These are phyloP conservation scores for Polyommatus icarus DNA, from an alignment of 2,888 invertebrate species.

Conservation along the genomic window DNA sequence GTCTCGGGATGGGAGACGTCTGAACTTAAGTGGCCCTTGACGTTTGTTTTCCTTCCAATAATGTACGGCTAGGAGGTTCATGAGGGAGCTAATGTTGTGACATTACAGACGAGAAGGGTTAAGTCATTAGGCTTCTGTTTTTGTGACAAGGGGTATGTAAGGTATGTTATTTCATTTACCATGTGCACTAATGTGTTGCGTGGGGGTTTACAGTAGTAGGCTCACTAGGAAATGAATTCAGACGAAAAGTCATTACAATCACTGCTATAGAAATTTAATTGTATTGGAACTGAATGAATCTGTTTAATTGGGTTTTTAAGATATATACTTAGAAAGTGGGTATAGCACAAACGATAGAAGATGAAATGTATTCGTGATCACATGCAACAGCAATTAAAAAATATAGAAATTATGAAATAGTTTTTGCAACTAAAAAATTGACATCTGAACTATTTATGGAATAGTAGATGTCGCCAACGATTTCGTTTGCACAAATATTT, in stretches of 20 bases:
- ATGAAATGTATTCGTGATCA: constrained; percentile 13
- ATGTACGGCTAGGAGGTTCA: constrained; percentile 45
- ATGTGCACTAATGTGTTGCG: background rate
- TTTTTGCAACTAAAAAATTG: background rate
- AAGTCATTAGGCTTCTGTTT: constrained; percentile 12
- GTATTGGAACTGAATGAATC: no score
- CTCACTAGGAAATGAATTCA: no score
- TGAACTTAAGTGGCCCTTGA: constrained; percentile 57
- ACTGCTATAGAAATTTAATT: background rate
- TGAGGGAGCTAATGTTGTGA: constrained; percentile 19
- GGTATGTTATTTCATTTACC: background rate
- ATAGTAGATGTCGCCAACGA: background rate
- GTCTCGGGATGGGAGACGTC: constrained; percentile 48
- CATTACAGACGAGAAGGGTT: constrained; percentile 7
- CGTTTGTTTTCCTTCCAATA: constrained; percentile 65
- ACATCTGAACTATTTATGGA: constrained; percentile 8
- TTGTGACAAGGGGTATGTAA: background rate
- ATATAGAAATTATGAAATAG: background rate
- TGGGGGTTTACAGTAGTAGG: background rate
- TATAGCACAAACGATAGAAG: background rate
- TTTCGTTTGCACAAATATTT: no score
- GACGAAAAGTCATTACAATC: no score
- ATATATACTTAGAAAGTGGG: background rate
- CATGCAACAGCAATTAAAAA: constrained; percentile 15
- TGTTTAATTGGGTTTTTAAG: background rate